phyloP scores from a whole-genome alignment of 2,888 invertebrate genomes.

The Alsophila aescularia region DNA sequence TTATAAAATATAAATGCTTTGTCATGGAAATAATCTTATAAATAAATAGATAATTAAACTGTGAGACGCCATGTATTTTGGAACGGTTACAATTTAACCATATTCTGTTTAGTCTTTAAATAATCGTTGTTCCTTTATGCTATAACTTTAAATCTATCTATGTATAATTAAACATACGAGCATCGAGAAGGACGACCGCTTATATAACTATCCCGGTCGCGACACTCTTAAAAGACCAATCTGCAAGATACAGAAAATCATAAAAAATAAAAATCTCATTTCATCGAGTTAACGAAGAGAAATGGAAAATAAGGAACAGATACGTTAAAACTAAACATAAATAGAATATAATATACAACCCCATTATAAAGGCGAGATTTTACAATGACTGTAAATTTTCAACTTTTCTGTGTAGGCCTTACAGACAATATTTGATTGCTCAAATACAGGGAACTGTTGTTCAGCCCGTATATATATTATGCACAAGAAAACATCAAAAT shows the following conservation, averaged over 20 bases:
- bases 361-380: constrained; percentile 21
- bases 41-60: constrained; percentile 63
- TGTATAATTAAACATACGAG: constrained; percentile 49
- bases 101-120: constrained; percentile 63
- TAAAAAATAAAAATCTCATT: constrained; percentile 27
- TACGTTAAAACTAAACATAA: constrained; percentile 36
- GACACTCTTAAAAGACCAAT: constrained; percentile 84
- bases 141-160: constrained; percentile 53
- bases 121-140: constrained; percentile 76
- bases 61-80: constrained; percentile 41
- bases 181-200: constrained; percentile 52
- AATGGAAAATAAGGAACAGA: constrained; percentile 15
- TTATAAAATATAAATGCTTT: constrained; percentile 75
- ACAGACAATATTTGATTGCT: not conserved
- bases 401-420: constrained; percentile 9
- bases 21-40: constrained; percentile 74
- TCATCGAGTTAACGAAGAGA: constrained; percentile 19
- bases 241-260: constrained; percentile 67
- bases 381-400: constrained; percentile 3
- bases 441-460: not conserved
- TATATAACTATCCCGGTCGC: constrained; percentile 77
- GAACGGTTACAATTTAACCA: constrained; percentile 41
- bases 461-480: constrained; percentile 14
- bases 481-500: constrained; percentile 8
- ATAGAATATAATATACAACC: constrained; percentile 37